phyloP scores from a whole-genome alignment of 1,140 invertebrate species.

The Drosophila lacertosa region DNA sequence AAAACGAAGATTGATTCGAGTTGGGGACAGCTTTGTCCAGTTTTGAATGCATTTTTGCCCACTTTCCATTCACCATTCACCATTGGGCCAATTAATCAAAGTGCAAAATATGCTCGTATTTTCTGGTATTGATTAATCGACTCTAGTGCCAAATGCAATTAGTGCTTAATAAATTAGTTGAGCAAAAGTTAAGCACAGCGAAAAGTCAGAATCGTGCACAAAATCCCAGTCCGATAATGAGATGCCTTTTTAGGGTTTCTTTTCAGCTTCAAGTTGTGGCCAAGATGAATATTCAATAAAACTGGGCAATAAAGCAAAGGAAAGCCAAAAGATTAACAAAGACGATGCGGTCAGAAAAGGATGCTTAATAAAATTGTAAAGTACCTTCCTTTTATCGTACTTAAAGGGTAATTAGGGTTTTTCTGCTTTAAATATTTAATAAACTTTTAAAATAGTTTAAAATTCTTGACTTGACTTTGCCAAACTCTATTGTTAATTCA shows the following conservation, averaged over 20 bases:
- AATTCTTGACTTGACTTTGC: too few relatives aligned
- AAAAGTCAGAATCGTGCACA: slow-evolving; percentile 11
- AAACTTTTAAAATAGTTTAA: too few relatives aligned
- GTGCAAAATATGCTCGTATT: slow-evolving; percentile 45
- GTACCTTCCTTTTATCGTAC: neutral
- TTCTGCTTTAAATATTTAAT: neutral
- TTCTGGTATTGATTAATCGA: slow-evolving; percentile 67
- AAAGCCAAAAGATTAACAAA: neutral
- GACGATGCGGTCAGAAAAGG: neutral
- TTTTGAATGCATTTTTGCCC: slow-evolving; percentile 57
- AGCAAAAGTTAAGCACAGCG: slow-evolving; percentile 32
- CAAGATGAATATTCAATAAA: slow-evolving; percentile 6
- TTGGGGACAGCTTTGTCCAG: slow-evolving; percentile 60
- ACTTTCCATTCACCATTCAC: slow-evolving; percentile 14
- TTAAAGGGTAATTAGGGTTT: neutral
- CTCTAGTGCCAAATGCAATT: slow-evolving; percentile 69
- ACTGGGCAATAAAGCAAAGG: neutral
- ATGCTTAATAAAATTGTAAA: neutral
- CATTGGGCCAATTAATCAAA: slow-evolving; percentile 71
- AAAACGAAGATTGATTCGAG: slow-evolving; percentile 76
- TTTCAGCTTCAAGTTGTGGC: neutral
- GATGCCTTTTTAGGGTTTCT: slow-evolving; percentile 10
- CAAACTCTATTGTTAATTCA: too few relatives aligned
- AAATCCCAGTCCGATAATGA: slow-evolving; percentile 20
- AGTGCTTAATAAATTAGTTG: slow-evolving; percentile 69